Evolutionary conservation across 2,797 vertebrate genomes (phyloP), one percentile per base, ranked within the genome.

Genomic region (Acrossocheilus fasciatus): DNA sequence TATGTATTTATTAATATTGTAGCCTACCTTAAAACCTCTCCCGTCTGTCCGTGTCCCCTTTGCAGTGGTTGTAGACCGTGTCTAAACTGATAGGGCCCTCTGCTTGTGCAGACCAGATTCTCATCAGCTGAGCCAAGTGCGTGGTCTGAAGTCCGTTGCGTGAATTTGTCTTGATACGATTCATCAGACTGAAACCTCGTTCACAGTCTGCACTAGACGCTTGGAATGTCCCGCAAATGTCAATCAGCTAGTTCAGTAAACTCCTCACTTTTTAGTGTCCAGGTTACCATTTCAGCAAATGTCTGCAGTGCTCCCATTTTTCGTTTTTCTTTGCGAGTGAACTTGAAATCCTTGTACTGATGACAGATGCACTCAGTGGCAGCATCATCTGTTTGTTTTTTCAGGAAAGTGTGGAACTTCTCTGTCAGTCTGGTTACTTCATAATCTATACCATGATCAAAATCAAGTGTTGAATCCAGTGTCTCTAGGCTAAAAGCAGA

Each of bases 161-260:
- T 69, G 17, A 39, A 18, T 69, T 39, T 39, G 36, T 69, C 8
- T 87, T 17, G 36, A 76, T 52, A 54, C 62, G 41, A 76, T 75
- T 75, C 50, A 86, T 81, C 0, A 74, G 54, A 86, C 59, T 85
- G 81, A 83, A 84, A 50, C 81, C 18, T 3, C 26, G 11, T 73
- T 87, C 74, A 80, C 34, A 73, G 75, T 64, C 81, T 80, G 59
- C 59, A 69, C 34, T 78, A 70, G 74, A 83, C 1, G 20, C 73
- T 83, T 78, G 73, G 86, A 69, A 78, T 57, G 80, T 87, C 4
- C 80, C 6, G 43, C 72, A 69, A 12, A 87, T 70, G 57, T 87
- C 80, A 69, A 77, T 45, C 11, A 69, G 10, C 39, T 87, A 87
- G 23, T 14, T 83, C 73, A 5, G 20, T 3, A 5, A 77, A 87